phyloP scores from a whole-genome alignment of 2,797 vertebrate genomes.

The Aeoliscus strigatus region DNA sequence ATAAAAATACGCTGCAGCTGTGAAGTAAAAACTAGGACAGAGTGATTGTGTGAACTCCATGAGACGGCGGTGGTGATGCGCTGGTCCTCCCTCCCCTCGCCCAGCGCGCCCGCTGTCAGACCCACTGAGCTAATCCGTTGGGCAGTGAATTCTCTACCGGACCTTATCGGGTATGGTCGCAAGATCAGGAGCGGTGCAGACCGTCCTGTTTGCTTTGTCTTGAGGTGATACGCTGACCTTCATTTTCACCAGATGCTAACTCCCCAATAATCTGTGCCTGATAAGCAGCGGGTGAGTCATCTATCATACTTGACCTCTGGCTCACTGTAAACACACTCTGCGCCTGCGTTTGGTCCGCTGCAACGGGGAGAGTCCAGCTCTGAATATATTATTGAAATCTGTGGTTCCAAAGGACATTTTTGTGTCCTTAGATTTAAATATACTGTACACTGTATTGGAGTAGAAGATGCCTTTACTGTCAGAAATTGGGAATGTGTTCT shows the following conservation, averaged over 20 bases:
- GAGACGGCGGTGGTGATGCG: too few relatives aligned
- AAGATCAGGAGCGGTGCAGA: constrained; percentile 58
- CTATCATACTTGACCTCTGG: constrained; percentile 72
- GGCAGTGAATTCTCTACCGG: constrained; percentile 56
- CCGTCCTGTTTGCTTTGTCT: constrained; percentile 50
- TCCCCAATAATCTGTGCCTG: constrained; percentile 60
- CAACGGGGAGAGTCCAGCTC: constrained; percentile 3
- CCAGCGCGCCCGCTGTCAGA: constrained; percentile 56
- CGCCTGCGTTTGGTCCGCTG: constrained; percentile 43
- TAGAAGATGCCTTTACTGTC: too few relatives aligned
- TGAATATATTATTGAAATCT: constrained; percentile 9
- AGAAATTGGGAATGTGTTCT: too few relatives aligned
- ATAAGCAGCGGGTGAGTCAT: constrained; percentile 73
- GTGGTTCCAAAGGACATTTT: constrained; percentile 1
- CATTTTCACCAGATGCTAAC: constrained; percentile 56
- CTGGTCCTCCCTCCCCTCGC: constrained; percentile 46
- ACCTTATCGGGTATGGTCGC: constrained; percentile 67
- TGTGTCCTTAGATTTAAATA: too few relatives aligned
- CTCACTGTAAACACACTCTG: constrained; percentile 57
- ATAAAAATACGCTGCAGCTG: constrained; percentile 38
- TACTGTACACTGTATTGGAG: too few relatives aligned
- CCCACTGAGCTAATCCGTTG: constrained; percentile 71
- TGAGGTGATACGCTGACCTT: constrained; percentile 68
- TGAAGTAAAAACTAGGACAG: constrained; percentile 47
- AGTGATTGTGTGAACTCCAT: constrained; percentile 19